Evolutionary conservation across 2,888 invertebrate genomes (phyloP).

Genomic region (Glaucopsyche alexis): DNA sequence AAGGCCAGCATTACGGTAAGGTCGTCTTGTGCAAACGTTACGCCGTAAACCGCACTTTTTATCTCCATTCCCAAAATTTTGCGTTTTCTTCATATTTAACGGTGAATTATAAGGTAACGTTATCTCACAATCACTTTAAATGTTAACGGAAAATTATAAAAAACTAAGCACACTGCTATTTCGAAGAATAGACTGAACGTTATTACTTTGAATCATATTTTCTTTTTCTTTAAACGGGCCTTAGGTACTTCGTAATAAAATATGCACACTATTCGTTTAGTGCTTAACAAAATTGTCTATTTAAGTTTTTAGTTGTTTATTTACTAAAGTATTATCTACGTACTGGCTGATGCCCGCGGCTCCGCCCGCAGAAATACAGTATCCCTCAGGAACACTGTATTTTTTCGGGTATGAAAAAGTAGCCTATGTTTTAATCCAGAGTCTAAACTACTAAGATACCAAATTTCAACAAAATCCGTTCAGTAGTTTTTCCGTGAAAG

Average conservation of each 20-base stretch:
- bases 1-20: constrained; percentile 52
- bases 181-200: not conserved
- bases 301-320: no score
- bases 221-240: constrained; percentile 39
- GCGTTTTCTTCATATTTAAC: constrained; percentile 18
- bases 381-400: no score
- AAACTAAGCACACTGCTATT: not conserved
- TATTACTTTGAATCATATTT: constrained; percentile 29
- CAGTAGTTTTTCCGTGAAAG: no score
- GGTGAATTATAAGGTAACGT: constrained; percentile 11
- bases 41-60: constrained; percentile 20
- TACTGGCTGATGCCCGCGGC: no score
- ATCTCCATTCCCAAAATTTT: constrained; percentile 1
- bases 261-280: not conserved
- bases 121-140: constrained; percentile 13
- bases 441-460: no score
- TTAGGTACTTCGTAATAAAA: not conserved
- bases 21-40: constrained; percentile 14
- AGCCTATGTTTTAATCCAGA: no score
- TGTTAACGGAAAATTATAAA: constrained; percentile 19
- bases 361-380: no score
- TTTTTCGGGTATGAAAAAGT: no score
- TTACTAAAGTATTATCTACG: no score
- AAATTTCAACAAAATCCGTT: no score
- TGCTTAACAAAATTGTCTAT: not conserved